Conservation (phyloP, 2,888 invertebrate genomes). For the Esperia sulphurella region DNA sequence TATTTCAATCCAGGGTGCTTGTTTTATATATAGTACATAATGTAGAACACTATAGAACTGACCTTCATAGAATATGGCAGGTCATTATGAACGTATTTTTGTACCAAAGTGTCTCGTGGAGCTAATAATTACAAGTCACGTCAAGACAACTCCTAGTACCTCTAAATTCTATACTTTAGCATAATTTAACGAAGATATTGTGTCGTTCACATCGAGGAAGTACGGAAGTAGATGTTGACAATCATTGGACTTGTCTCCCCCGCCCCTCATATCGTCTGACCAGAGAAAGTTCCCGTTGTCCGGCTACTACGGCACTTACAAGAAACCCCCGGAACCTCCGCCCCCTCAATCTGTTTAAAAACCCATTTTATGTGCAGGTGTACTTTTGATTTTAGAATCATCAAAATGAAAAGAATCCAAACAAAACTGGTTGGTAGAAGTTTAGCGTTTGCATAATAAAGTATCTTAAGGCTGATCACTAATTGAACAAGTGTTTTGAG, state of each 20-base stretch:
- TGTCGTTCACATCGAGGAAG: constrained; percentile 29
- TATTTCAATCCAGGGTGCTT: constrained; percentile 41
- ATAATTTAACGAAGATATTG: too few species aligned
- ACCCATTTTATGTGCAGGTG: constrained; percentile 3
- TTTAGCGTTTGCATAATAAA: constrained; percentile 50
- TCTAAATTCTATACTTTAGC: background rate
- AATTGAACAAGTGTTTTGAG: constrained; percentile 76
- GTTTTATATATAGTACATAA: constrained; percentile 1
- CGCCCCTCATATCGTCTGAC: constrained; percentile 8
- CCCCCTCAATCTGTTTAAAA: constrained; percentile 38
- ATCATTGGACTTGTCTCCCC: constrained; percentile 23
- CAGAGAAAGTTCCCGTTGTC: constrained; percentile 19
- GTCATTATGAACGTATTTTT: too few species aligned
- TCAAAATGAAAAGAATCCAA: background rate
- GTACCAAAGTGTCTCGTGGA: too few species aligned
- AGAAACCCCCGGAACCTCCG: constrained; percentile 29
- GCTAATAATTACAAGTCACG: too few species aligned
- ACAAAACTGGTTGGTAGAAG: constrained; percentile 4
- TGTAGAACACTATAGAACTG: too few species aligned
- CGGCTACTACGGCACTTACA: constrained; percentile 30
- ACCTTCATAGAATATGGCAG: too few species aligned
- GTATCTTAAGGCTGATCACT: constrained; percentile 65
- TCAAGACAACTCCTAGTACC: too few species aligned
- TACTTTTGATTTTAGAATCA: background rate
- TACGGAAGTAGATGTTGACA: constrained; percentile 64